Percentiles rank a stretch among this genome's conserved stretches.
These are phyloP conservation scores for Chloropsis hardwickii DNA, from an alignment of 2,113 vertebrate genomes.

Conservation along the genomic window DNA sequence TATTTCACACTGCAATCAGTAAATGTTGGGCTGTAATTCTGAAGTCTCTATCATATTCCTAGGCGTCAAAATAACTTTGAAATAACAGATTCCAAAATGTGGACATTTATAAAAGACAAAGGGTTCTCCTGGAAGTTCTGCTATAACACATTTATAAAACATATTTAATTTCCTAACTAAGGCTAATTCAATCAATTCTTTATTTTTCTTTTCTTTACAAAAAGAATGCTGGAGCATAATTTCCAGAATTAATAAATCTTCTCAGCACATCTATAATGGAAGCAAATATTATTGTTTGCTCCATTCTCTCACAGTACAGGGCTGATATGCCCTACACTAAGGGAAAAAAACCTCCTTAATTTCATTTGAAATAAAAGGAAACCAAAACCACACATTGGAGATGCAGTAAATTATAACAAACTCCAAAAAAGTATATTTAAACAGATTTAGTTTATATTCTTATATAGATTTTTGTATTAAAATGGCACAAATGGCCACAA, in stretches of 20 bases:
- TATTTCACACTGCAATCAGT: not conserved
- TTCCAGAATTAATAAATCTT: not conserved
- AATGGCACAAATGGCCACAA: not conserved
- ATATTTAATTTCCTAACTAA: not conserved
- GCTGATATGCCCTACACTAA: not conserved
- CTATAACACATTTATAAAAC: not conserved
- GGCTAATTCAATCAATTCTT: not conserved
- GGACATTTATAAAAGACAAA: not conserved
- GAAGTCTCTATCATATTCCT: not conserved
- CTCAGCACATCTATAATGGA: not conserved
- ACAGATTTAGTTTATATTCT: not conserved
- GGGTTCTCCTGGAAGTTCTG: not conserved
- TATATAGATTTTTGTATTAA: not conserved
- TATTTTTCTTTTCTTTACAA: not conserved
- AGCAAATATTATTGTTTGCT: not conserved
- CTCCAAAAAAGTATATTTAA: not conserved
- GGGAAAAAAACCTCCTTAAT: not conserved
- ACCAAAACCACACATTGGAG: not conserved
- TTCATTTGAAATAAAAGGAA: not conserved
- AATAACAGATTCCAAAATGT: not conserved
- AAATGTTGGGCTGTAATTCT: not conserved
- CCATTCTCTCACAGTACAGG: not conserved
- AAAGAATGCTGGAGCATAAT: not conserved
- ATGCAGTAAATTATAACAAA: not conserved
- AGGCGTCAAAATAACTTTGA: not conserved